phyloP scores from a whole-genome alignment of 2,888 invertebrate genomes.

The Ametastegia equiseti region DNA sequence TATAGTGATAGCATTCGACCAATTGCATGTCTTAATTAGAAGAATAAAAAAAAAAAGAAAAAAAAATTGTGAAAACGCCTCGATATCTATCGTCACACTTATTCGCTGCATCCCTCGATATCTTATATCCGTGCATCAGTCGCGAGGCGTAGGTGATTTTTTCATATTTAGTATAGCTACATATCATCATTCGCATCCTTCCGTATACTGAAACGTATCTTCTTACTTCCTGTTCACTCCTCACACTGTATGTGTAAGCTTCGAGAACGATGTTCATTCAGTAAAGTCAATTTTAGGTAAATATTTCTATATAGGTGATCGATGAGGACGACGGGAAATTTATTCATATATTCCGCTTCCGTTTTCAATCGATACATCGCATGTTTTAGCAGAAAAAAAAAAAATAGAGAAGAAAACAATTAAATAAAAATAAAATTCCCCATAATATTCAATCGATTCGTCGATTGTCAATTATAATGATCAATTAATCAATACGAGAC shows the following conservation, averaged over 20 bases:
- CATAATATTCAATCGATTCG: neutral
- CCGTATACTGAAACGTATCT: conserved; percentile 51
- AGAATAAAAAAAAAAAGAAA: conserved; percentile 33
- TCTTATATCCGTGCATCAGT: neutral
- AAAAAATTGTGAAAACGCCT: neutral
- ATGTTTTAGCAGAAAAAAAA: neutral
- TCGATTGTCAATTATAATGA: neutral
- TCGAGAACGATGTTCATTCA: neutral
- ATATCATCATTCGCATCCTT: conserved; percentile 70
- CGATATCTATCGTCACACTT: conserved; percentile 7
- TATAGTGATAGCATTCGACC: conserved; percentile 69
- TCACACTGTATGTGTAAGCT: neutral
- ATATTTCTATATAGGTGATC: neutral
- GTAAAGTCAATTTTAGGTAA: neutral
- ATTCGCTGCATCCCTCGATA: neutral
- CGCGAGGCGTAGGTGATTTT: conserved; percentile 2
- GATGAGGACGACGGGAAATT: neutral
- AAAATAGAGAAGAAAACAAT: conserved; percentile 24
- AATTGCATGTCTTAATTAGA: conserved; percentile 70
- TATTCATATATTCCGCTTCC: neutral
- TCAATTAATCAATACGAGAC: conserved; percentile 26
- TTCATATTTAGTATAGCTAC: conserved; percentile 65
- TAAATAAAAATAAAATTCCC: too few relatives aligned
- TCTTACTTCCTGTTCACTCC: neutral
- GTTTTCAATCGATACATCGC: neutral